Conservation (phyloP, 2,888 invertebrate genomes). For the Acronicta leporina region DNA sequence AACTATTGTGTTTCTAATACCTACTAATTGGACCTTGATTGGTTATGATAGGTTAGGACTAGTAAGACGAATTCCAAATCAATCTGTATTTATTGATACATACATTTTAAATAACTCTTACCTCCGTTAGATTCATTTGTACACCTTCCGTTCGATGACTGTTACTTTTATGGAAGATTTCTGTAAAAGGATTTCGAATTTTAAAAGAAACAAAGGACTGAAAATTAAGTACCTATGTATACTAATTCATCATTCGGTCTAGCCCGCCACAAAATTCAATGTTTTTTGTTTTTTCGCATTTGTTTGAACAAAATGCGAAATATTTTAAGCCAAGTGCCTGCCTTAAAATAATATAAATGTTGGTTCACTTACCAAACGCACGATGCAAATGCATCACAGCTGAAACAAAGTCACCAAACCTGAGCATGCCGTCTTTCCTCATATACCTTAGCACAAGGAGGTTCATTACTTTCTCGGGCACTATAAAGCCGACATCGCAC, state of each 20-base stretch:
- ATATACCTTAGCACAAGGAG: slow-evolving; percentile 95
- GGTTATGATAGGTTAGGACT: too few species aligned
- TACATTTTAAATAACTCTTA: slow-evolving; percentile 71
- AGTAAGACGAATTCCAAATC: too few species aligned
- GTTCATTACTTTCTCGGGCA: slow-evolving; percentile 95
- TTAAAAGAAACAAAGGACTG: neutral
- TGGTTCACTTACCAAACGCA: slow-evolving; percentile 93
- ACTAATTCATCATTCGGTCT: too few species aligned
- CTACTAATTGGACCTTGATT: too few species aligned
- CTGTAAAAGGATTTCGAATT: slow-evolving; percentile 63
- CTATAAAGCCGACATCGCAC: slow-evolving; percentile 95
- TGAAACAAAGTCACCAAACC: slow-evolving; percentile 97
- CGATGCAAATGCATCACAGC: slow-evolving; percentile 96
- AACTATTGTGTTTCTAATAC: too few species aligned
- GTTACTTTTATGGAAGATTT: slow-evolving; percentile 92
- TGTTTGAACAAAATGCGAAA: too few species aligned
- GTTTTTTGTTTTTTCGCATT: too few species aligned
- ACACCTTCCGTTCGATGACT: slow-evolving; percentile 94
- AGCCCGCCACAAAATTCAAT: too few species aligned
- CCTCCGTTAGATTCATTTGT: slow-evolving; percentile 94
- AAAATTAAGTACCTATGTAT: too few species aligned
- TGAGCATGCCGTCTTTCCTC: slow-evolving; percentile 96
- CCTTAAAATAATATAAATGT: neutral
- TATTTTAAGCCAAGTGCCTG: too few species aligned
- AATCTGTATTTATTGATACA: neutral